phyloP scores from a whole-genome alignment of 1,140 invertebrate genomes.

The Bacillus rossius region DNA sequence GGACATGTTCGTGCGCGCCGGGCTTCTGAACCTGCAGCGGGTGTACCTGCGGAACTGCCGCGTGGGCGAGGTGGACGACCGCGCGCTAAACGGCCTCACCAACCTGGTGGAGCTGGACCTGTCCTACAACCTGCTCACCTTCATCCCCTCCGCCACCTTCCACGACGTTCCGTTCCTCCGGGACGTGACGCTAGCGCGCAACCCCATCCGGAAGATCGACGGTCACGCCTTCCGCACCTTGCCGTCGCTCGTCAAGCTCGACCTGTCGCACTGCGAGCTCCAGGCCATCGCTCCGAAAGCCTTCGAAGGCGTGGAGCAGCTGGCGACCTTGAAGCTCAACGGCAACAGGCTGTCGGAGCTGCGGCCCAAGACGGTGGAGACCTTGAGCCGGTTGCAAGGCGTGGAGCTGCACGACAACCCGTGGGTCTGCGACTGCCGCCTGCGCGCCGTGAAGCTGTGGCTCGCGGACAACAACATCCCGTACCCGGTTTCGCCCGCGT shows the following conservation, averaged over 20 bases:
- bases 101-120: slow-evolving; percentile 87
- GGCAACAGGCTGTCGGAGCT: slow-evolving; percentile 72
- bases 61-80: slow-evolving; percentile 76
- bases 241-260: slow-evolving; percentile 72
- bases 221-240: slow-evolving; percentile 67
- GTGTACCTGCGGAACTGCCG: slow-evolving; percentile 75
- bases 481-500: slow-evolving; percentile 66
- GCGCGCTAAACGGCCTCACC: slow-evolving; percentile 74
- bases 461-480: slow-evolving; percentile 76
- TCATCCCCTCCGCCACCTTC: slow-evolving; percentile 72
- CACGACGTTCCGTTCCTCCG: slow-evolving; percentile 70
- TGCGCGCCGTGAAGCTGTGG: slow-evolving; percentile 79
- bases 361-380: slow-evolving; percentile 62
- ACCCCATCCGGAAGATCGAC: slow-evolving; percentile 74
- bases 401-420: slow-evolving; percentile 87
- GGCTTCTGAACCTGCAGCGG: slow-evolving; percentile 79
- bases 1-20: slow-evolving; percentile 72
- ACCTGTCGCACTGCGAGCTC: slow-evolving; percentile 76
- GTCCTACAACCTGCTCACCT: slow-evolving; percentile 71
- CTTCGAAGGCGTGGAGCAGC: slow-evolving; percentile 66
- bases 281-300: slow-evolving; percentile 67
- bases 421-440: slow-evolving; percentile 84
- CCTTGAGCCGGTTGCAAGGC: slow-evolving; percentile 65
- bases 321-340: slow-evolving; percentile 78
- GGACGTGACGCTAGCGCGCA: slow-evolving; percentile 70